Percentiles rank a stretch among this genome's conserved stretches.
phyloP scores from a whole-genome alignment of 2,888 invertebrate species.

The Idaea biselata region DNA sequence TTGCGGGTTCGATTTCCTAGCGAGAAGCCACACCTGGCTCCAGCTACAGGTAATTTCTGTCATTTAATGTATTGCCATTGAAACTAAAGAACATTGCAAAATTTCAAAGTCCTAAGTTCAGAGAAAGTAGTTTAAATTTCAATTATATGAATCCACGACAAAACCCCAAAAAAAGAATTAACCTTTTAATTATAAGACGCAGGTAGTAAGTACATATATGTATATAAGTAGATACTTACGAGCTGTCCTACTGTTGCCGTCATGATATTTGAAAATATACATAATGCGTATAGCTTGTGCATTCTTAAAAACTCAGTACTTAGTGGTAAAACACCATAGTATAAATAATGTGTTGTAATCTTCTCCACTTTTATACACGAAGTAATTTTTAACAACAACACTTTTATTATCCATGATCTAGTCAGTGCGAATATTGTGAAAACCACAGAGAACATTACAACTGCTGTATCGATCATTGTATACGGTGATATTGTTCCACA shows the following conservation, averaged over 20 bases:
- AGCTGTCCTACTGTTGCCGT: conserved; percentile 39
- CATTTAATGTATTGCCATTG: too few species aligned
- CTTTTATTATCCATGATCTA: conserved; percentile 50
- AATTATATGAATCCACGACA: too few species aligned
- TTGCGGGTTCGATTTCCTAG: too few species aligned
- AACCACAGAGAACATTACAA: conserved; percentile 47
- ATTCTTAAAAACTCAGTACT: conserved; percentile 52
- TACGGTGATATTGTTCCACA: conserved; percentile 53
- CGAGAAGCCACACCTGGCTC: too few species aligned
- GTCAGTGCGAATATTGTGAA: conserved; percentile 46
- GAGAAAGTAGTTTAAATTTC: too few species aligned
- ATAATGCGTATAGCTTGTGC: conserved; percentile 49
- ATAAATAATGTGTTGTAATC: conserved; percentile 44
- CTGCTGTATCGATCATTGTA: conserved; percentile 60
- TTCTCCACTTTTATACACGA: conserved; percentile 42
- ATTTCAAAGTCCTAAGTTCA: too few species aligned
- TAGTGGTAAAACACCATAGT: conserved; percentile 53
- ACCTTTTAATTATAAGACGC: too few species aligned
- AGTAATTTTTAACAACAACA: conserved; percentile 40
- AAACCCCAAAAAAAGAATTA: too few species aligned
- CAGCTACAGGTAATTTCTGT: too few species aligned
- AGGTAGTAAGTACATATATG: too few species aligned
- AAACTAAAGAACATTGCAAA: too few species aligned
- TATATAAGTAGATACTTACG: conserved; percentile 38
- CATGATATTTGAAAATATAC: conserved; percentile 50